These are phyloP conservation scores for Antheraea pernyi DNA, from an alignment of 1,140 invertebrate genomes.

Conservation along the genomic window DNA sequence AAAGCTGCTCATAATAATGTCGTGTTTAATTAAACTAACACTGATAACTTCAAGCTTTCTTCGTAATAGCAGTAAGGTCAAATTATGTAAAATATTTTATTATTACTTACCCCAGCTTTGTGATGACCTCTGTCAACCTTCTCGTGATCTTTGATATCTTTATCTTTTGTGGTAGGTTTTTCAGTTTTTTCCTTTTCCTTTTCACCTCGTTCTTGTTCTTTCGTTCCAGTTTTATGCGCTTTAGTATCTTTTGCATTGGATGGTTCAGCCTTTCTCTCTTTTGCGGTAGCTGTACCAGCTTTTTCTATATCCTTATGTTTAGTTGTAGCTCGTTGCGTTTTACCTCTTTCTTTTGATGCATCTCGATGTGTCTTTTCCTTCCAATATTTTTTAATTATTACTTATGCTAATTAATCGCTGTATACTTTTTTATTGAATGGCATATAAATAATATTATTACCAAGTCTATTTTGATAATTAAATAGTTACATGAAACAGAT, in stretches of 20 bases:
- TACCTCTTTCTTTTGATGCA: conserved; percentile 23
- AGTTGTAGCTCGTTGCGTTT: conserved; percentile 7
- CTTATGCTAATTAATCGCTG: no score
- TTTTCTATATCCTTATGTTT: conserved; percentile 19
- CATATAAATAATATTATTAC: no score
- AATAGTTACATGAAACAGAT: no score
- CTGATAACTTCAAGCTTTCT: no score
- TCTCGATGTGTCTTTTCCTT: background rate
- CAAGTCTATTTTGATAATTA: no score
- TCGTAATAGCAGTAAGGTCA: no score
- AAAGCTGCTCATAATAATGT: no score
- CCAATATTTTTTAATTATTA: no score
- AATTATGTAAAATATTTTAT: background rate
- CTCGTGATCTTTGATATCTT: conserved; percentile 10
- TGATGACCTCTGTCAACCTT: background rate
- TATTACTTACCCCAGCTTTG: background rate
- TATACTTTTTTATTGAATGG: no score
- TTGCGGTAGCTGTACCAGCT: conserved; percentile 14
- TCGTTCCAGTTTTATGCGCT: no score
- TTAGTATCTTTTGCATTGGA: background rate
- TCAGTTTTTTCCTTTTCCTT: background rate
- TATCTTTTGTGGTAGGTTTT: conserved; percentile 19
- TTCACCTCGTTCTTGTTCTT: no score
- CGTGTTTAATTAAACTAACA: no score
- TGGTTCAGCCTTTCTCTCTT: conserved; percentile 11